Evolutionary conservation across 2,113 vertebrate genomes (phyloP).

Genomic region (Cygnus atratus): DNA sequence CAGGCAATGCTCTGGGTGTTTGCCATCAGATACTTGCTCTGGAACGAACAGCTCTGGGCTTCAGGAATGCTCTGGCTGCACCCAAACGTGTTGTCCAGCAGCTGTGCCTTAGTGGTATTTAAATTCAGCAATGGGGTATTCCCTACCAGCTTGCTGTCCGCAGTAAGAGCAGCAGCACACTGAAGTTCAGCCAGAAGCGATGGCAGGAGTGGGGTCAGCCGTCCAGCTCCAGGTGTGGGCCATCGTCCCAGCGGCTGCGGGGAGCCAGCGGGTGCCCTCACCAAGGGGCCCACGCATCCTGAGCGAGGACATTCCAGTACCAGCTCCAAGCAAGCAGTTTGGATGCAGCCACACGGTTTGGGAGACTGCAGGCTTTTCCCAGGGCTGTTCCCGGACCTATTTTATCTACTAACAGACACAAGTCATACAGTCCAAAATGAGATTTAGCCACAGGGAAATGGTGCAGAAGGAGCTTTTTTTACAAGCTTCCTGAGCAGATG

Average conservation of each 20-base stretch:
- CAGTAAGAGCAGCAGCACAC: not conserved
- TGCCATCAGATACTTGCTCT: not conserved
- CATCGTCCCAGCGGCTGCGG: fast-evolving
- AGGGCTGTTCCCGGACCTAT: not conserved
- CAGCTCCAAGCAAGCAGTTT: not conserved
- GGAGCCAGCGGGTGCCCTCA: not conserved
- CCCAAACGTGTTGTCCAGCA: not conserved
- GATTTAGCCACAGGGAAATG: not conserved
- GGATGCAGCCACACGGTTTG: not conserved
- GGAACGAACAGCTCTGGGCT: not conserved
- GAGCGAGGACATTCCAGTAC: not conserved
- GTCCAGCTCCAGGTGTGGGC: not conserved
- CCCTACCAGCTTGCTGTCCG: not conserved
- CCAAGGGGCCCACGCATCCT: not conserved
- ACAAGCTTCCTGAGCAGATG: not conserved
- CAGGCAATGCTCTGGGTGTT: not conserved
- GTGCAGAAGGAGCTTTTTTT: not conserved
- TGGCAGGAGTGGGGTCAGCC: not conserved
- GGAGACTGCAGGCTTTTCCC: not conserved
- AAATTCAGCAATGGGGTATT: not conserved
- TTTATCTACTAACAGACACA: not conserved
- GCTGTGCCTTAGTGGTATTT: not conserved
- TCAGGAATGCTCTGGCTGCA: not conserved
- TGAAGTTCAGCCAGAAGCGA: not conserved
- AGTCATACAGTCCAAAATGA: not conserved